These are phyloP conservation scores for Phylloscopus collybita DNA, from an alignment of 2,797 vertebrate genomes.

Conservation along the genomic window DNA sequence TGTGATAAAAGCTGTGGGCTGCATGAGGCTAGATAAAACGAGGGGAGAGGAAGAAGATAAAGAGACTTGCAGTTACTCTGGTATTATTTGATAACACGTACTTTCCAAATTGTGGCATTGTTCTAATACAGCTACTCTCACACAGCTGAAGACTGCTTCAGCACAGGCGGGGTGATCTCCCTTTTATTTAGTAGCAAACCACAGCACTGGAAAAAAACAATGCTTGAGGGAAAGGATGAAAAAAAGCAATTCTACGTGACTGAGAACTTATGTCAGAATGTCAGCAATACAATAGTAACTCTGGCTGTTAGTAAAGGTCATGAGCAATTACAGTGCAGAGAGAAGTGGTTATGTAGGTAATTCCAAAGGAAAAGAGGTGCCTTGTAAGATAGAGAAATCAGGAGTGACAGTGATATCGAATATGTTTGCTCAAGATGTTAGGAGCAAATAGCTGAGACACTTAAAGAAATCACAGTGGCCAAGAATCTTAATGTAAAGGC, in stretches of 20 bases:
- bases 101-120: background rate
- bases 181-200: background rate
- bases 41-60: background rate
- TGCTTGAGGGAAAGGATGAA: background rate
- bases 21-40: background rate
- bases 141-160: background rate
- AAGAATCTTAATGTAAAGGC: background rate
- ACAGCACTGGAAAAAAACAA: background rate
- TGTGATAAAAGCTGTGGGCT: background rate
- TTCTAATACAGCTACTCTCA: background rate
- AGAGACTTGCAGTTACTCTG: background rate
- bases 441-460: background rate
- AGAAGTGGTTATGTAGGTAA: background rate
- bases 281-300: background rate
- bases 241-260: fast-evolving
- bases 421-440: background rate
- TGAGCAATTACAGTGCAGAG: background rate
- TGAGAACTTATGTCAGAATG: background rate
- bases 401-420: background rate
- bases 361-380: background rate
- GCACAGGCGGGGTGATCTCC: background rate
- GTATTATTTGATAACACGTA: background rate
- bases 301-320: background rate
- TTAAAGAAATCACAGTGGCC: background rate
- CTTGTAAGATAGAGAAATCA: background rate